These are phyloP conservation scores for Microtus ochrogaster DNA, from an alignment of 2,113 vertebrate genomes.

Conservation along the genomic window DNA sequence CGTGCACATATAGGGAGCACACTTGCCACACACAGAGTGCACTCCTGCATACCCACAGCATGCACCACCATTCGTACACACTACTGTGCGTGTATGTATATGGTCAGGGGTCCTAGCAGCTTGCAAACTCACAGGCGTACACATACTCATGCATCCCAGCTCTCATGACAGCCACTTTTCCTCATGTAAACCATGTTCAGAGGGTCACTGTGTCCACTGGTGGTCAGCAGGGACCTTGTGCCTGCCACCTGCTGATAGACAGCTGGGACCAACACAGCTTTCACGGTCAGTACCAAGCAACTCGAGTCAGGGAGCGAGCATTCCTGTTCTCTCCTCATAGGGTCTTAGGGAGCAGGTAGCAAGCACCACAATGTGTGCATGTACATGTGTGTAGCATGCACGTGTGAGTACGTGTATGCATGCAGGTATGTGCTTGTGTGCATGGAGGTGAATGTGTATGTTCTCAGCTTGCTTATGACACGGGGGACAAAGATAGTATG, in stretches of 20 bases:
- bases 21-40: accelerated
- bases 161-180: neutral
- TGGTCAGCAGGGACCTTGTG: neutral
- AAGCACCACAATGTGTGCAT: neutral
- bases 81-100: no score
- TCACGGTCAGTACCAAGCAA: neutral
- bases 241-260: accelerated
- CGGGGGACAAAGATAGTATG: neutral
- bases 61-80: neutral
- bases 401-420: neutral
- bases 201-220: neutral
- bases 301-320: neutral
- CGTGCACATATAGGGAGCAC: accelerated
- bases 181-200: neutral
- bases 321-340: neutral
- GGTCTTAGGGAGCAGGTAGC: neutral
- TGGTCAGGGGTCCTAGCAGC: neutral
- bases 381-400: neutral
- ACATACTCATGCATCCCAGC: neutral
- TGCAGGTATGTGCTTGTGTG: neutral
- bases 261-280: neutral
- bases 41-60: accelerated
- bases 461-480: neutral
- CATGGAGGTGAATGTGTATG: accelerated
- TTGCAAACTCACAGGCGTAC: neutral